Base-by-base conservation (phyloP, 2,888 invertebrate genomes). In the Pseudanteris insignis region DNA sequence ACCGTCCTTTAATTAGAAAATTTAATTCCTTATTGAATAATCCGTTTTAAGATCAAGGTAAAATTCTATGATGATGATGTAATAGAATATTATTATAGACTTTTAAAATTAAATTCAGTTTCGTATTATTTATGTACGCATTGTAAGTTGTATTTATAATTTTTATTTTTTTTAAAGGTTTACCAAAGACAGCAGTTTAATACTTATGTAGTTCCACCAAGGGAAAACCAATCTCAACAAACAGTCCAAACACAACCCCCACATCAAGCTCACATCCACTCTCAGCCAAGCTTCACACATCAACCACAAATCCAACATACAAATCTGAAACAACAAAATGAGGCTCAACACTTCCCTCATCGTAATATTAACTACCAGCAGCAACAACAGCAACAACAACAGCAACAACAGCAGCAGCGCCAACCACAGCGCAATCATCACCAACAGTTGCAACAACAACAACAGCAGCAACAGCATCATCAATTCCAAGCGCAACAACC, bases 181-280 rank as follows among this genome's bases (percentile, higher is more conserved):
- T 53, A 60, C 8, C 53, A 54, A n/a, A 37, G 54, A 5, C 54
- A 43, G 15, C 77, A 74, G 2, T 79, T 79, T 62, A 75, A 72
- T 29, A 63, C 63, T 2, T 76, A 76, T 29, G 68, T 63, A 0
- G 80, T 81, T 24, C 81, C 83, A 14, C 47, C 34, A n/a, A 11
- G 77, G 8, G 79, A 83, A 34, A 73, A 18, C 12, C 40, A 40
- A 65, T 10, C 37, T 43, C 5, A 63, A 32, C 18, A 63, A 13
- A 24, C 5, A n/a, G 2, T 73, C 0, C 76, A 71, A 53, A 28
- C 69, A 68, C 38, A 67, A n/a, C 26, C 73, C 0, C 76, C 71
- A 53, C 32, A 70, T 69, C 38, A 67, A n/a, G 6, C 6, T 5
- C 26, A 26, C 3, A 3, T 4, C 4, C 18, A 18, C 18, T 3